Evolutionary conservation across 1,140 invertebrate genomes (phyloP).

Genomic region (Drosophila nikananu): DNA sequence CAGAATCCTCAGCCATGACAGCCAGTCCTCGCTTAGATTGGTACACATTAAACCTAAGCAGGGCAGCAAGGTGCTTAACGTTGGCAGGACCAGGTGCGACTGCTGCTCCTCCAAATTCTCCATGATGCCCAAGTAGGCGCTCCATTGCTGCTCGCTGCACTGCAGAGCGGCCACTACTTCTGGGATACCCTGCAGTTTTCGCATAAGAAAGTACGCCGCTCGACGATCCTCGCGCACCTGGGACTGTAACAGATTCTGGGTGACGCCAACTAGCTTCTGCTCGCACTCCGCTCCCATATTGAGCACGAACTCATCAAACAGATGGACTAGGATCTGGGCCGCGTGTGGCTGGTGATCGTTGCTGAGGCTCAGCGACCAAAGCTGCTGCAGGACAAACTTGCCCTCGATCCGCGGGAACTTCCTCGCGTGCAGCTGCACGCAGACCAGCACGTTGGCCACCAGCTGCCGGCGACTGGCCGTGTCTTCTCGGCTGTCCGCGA

Average conservation of each 20-base stretch:
- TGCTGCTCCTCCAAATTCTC: constrained; percentile 88
- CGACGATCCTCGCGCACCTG: constrained; percentile 57
- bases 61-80: constrained; percentile 74
- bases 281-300: constrained; percentile 47
- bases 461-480: constrained; percentile 40
- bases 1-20: constrained; percentile 85
- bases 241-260: constrained; percentile 51
- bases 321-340: constrained; percentile 56
- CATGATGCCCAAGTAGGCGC: constrained; percentile 79
- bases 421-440: constrained; percentile 61
- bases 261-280: constrained; percentile 29
- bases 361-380: constrained; percentile 57
- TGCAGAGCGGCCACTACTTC: constrained; percentile 13
- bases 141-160: constrained; percentile 55
- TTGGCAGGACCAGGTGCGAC: constrained; percentile 87
- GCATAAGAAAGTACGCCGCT: constrained; percentile 62
- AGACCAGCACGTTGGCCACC: constrained; percentile 65
- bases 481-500: constrained; percentile 39
- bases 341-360: constrained; percentile 58
- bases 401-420: constrained; percentile 57
- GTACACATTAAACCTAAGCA: constrained; percentile 52
- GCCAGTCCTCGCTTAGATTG: constrained; percentile 26
- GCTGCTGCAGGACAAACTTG: constrained; percentile 61
- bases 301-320: constrained; percentile 59
- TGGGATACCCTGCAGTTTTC: constrained; percentile 41